Conservation (phyloP, 35 echinoderm and acorn worm species). For the Stichopus chloronotus region DNA sequence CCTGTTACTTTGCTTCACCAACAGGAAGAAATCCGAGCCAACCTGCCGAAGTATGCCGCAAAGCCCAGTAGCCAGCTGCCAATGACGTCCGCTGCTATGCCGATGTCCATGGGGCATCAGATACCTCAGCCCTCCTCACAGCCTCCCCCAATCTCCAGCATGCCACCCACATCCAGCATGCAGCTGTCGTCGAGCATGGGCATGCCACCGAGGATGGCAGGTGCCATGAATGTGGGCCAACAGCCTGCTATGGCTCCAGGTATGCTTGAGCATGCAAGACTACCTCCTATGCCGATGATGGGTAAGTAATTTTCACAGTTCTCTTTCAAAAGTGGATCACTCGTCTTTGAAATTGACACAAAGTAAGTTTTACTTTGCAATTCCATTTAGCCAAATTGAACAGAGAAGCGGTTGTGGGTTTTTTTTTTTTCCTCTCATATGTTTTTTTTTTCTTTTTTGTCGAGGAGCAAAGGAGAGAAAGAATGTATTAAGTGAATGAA, state of each 20-base stretch:
- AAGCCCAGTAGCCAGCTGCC: neutral
- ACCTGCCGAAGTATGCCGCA: neutral
- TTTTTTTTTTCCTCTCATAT: neutral
- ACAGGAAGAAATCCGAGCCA: conserved; percentile 18
- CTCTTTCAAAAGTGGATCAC: neutral
- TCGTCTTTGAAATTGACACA: neutral
- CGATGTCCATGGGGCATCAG: conserved; percentile 1
- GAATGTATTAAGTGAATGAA: neutral
- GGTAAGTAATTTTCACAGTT: neutral
- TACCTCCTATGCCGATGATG: conserved; percentile 25
- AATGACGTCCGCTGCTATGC: neutral
- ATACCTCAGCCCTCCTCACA: neutral
- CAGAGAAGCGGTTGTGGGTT: neutral
- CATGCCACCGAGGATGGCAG: conserved; percentile 16
- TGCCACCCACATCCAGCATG: conserved; percentile 1
- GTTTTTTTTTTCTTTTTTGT: neutral
- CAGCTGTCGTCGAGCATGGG: neutral
- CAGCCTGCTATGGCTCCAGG: conserved; percentile 11
- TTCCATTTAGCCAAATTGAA: neutral
- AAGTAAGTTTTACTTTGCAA: neutral
- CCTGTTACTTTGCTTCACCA: neutral
- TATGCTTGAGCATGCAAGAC: conserved; percentile 37
- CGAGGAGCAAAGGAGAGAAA: neutral
- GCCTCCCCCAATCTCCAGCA: conserved; percentile 7
- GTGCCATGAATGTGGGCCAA: conserved; percentile 16